phyloP scores from a whole-genome alignment of 2,797 vertebrate genomes.

The Spondyliosoma cantharus region DNA sequence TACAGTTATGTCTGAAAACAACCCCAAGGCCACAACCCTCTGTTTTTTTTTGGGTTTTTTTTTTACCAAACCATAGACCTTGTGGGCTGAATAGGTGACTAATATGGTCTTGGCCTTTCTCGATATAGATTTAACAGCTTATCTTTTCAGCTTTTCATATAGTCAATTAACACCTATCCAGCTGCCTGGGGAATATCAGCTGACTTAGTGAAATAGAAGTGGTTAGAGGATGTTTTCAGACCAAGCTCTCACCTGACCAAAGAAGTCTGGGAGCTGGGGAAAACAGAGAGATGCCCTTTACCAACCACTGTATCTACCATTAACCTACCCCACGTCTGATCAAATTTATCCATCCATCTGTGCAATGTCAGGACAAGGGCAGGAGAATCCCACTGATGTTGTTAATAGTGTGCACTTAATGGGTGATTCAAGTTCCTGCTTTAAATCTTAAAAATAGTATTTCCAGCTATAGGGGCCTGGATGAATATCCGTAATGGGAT shows the following conservation, averaged over 20 bases:
- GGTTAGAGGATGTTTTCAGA: constrained; percentile 78
- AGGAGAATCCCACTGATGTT: constrained; percentile 6
- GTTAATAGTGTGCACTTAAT: constrained; percentile 10
- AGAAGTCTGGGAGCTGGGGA: constrained; percentile 80
- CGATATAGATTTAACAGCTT: neutral
- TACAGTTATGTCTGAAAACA: constrained; percentile 78
- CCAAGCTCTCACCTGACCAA: constrained; percentile 81
- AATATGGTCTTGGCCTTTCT: constrained; percentile 39
- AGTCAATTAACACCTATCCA: constrained; percentile 44
- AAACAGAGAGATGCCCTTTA: constrained; percentile 82
- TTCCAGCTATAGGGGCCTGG: neutral
- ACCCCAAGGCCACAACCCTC: constrained; percentile 52
- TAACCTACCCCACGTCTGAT: constrained; percentile 57
- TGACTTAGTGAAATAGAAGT: constrained; percentile 27
- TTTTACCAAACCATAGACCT: constrained; percentile 52
- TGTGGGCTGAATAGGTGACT: constrained; percentile 35
- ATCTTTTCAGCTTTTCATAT: constrained; percentile 29
- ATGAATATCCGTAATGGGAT: neutral
- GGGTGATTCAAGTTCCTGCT: constrained; percentile 15
- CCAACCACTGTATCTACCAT: constrained; percentile 69
- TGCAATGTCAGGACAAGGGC: constrained; percentile 78
- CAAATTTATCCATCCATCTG: constrained; percentile 64
- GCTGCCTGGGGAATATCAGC: constrained; percentile 12
- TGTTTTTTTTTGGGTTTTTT: neutral
- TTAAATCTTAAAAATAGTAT: constrained; percentile 16